Percentiles rank a stretch among this genome's conserved stretches.
Evolutionary conservation across 2,113 vertebrate genomes (phyloP).

Genomic region (Andinoacara biseriatus): DNA sequence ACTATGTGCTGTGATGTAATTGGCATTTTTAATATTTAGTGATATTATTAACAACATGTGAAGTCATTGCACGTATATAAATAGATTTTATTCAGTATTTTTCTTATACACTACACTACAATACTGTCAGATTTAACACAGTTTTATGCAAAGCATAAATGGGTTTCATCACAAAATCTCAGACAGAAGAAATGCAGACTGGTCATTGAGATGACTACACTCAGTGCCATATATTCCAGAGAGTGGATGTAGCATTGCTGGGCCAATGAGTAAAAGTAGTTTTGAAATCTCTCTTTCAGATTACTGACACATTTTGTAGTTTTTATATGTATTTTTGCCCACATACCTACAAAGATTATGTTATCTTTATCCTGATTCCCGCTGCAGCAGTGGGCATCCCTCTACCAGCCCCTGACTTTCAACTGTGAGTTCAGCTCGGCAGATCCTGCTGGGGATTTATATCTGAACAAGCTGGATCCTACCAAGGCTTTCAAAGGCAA

Average conservation of each 20-base stretch:
- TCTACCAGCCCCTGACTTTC: constrained; percentile 92
- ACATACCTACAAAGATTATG: background rate
- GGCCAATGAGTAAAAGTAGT: background rate
- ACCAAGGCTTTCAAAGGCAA: constrained; percentile 90
- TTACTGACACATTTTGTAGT: background rate
- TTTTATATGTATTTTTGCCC: background rate
- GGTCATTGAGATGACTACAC: background rate
- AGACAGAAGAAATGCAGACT: background rate
- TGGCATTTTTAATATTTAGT: background rate
- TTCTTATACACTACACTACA: constrained; percentile 11
- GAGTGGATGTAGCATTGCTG: background rate
- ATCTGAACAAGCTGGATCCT: constrained; percentile 93
- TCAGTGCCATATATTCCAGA: background rate
- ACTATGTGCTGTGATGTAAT: background rate
- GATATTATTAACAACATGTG: background rate
- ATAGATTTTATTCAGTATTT: constrained; percentile 10
- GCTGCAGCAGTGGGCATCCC: constrained; percentile 94
- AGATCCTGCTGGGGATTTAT: constrained; percentile 80
- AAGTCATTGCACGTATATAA: constrained; percentile 15
- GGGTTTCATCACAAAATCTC: background rate
- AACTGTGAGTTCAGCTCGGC: constrained; percentile 72
- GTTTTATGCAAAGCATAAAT: background rate
- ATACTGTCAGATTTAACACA: background rate
- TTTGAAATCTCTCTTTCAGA: background rate
- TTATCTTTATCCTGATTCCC: constrained; percentile 3